phyloP scores from a whole-genome alignment of 1,140 invertebrate genomes.

The Uloborus diversus region DNA sequence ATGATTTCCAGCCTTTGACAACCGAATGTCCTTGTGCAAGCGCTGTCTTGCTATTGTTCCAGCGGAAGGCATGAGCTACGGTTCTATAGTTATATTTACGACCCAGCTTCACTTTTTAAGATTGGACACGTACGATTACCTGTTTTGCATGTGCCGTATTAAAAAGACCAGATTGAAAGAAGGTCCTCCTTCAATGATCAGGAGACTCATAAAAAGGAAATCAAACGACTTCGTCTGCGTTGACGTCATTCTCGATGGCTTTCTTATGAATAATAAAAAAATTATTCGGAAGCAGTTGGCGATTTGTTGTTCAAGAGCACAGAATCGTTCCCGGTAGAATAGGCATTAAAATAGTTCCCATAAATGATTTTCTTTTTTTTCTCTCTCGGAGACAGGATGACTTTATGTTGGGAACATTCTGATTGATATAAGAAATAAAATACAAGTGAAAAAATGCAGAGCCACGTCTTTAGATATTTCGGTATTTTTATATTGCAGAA shows the following conservation, averaged over 20 bases:
- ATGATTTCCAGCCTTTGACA: constrained; percentile 50
- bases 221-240: background rate
- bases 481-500: too few species aligned
- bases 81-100: constrained; percentile 48
- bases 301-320: background rate
- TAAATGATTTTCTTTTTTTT: background rate
- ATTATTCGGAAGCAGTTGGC: background rate
- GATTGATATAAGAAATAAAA: too few species aligned
- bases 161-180: constrained; percentile 45
- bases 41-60: constrained; percentile 29
- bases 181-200: constrained; percentile 50
- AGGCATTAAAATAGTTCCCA: background rate
- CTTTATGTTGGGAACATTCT: background rate
- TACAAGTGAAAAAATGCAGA: too few species aligned
- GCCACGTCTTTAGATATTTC: too few species aligned
- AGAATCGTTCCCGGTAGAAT: constrained; percentile 27
- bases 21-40: constrained; percentile 47
- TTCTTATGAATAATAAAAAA: constrained; percentile 44
- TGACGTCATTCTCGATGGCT: constrained; percentile 6
- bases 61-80: constrained; percentile 17
- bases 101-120: constrained; percentile 22
- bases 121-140: constrained; percentile 42
- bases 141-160: constrained; percentile 55
- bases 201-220: constrained; percentile 43
- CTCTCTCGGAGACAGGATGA: background rate